Evolutionary conservation across 2,113 vertebrate species (phyloP).

Genomic region (Martes martes): DNA sequence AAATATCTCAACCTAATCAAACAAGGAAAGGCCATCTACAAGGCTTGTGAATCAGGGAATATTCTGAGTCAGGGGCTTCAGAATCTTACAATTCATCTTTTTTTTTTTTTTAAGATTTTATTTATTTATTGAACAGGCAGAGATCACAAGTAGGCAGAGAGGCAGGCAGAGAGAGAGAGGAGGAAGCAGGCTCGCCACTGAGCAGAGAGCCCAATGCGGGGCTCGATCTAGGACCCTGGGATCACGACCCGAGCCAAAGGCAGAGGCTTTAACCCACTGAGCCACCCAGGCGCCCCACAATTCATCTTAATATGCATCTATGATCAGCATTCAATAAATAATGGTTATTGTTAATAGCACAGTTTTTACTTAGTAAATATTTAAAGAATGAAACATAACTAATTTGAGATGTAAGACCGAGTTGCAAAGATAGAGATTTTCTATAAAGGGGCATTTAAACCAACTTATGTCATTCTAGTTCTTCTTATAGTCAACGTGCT

Average conservation of each 20-base stretch:
- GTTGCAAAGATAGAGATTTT: background rate
- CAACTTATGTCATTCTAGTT: background rate
- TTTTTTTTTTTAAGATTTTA: too few relatives aligned
- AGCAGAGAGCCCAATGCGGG: too few relatives aligned
- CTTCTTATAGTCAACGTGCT: background rate
- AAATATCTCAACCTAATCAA: background rate
- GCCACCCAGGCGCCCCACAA: too few relatives aligned
- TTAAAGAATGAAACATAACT: background rate
- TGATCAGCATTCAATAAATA: background rate
- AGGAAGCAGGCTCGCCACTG: too few relatives aligned
- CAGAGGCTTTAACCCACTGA: too few relatives aligned
- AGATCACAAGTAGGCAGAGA: too few relatives aligned
- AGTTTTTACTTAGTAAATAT: background rate
- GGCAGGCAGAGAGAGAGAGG: too few relatives aligned
- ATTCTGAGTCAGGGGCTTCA: background rate
- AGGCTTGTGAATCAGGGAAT: background rate
- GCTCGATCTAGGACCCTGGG: too few relatives aligned
- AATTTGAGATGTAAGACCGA: background rate
- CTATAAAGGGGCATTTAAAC: background rate
- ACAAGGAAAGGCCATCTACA: background rate
- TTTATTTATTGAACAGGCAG: too few relatives aligned
- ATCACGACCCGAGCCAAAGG: too few relatives aligned
- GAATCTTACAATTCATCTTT: background rate
- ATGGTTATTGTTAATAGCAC: background rate
- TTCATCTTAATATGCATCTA: background rate